Percentiles rank a stretch among this genome's conserved stretches.
Conservation (phyloP, 2,888 invertebrate species). For the Acleris literana region DNA sequence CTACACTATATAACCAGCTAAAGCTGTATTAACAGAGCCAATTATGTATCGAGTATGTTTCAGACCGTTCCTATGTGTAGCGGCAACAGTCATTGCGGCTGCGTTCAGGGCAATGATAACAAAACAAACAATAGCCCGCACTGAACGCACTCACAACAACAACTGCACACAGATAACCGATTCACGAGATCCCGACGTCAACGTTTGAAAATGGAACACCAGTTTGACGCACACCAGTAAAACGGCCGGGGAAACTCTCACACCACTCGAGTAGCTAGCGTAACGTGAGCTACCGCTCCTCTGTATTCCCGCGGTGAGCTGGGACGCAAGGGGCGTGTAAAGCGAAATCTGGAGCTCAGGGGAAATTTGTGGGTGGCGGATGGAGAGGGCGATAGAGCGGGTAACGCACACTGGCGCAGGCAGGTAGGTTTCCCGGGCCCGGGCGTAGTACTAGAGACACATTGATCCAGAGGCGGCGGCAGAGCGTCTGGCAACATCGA, state of each 20-base stretch:
- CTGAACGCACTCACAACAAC: conserved; percentile 63
- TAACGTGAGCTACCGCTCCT: conserved; percentile 54
- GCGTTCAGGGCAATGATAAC: conserved; percentile 65
- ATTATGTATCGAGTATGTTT: conserved; percentile 28
- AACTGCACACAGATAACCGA: conserved; percentile 70
- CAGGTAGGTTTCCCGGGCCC: conserved; percentile 74
- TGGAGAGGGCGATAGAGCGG: conserved; percentile 48
- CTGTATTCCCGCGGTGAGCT: conserved; percentile 40
- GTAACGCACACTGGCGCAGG: conserved; percentile 54
- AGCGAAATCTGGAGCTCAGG: conserved; percentile 51
- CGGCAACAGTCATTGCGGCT: conserved; percentile 33
- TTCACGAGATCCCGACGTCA: conserved; percentile 73
- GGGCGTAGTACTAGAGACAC: conserved; percentile 84
- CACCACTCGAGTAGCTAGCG: conserved; percentile 50
- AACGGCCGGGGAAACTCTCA: conserved; percentile 67
- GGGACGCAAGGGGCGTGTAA: conserved; percentile 41
- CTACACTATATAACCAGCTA: conserved; percentile 15
- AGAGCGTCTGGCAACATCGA: conserved; percentile 81
- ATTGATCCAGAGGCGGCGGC: conserved; percentile 77
- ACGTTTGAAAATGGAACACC: conserved; percentile 70
- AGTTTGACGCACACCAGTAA: conserved; percentile 56
- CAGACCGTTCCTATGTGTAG: conserved; percentile 17
- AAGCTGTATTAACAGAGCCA: conserved; percentile 19
- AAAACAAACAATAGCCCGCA: conserved; percentile 74
- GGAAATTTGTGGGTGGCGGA: conserved; percentile 49